phyloP scores from a whole-genome alignment of 2,888 invertebrate species.

The Aleiodes leptofemur region DNA sequence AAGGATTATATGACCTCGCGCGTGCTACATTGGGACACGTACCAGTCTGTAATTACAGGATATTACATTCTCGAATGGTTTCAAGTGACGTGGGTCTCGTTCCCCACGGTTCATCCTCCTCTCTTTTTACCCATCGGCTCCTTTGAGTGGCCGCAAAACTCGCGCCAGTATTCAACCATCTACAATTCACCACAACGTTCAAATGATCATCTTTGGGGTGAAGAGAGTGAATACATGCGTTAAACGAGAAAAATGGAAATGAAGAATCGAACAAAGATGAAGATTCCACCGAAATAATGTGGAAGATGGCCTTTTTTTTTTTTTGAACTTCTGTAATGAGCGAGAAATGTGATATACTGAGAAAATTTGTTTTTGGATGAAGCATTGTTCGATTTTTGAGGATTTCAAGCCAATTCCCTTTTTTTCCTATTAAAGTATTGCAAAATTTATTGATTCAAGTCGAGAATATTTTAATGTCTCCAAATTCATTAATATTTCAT shows the following conservation, averaged over 20 bases:
- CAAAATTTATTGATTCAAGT: no score
- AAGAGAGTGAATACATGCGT: slow-evolving; percentile 26
- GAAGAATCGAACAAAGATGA: slow-evolving; percentile 27
- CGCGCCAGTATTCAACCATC: slow-evolving; percentile 33
- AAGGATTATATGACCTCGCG: slow-evolving; percentile 39
- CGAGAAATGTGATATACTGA: no score
- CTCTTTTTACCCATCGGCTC: slow-evolving; percentile 30
- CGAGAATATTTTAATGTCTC: no score
- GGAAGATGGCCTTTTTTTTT: not conserved
- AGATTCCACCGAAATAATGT: slow-evolving; percentile 18
- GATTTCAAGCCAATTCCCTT: no score
- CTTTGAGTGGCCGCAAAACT: slow-evolving; percentile 37
- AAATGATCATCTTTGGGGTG: slow-evolving; percentile 10
- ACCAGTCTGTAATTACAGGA: slow-evolving; percentile 64
- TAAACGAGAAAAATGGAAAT: slow-evolving; percentile 29
- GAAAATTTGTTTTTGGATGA: no score
- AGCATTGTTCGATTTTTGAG: not conserved
- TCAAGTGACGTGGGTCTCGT: slow-evolving; percentile 59
- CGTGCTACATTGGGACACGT: slow-evolving; percentile 50
- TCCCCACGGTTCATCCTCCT: slow-evolving; percentile 43
- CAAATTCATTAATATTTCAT: no score
- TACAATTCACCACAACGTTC: slow-evolving; percentile 26
- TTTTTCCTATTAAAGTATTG: not conserved
- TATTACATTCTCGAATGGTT: slow-evolving; percentile 63
- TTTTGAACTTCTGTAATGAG: not conserved